Evolutionary conservation across 2,888 invertebrate genomes (phyloP), one percentile per base, ranked within the genome.

Genomic region (Meloe dianella): DNA sequence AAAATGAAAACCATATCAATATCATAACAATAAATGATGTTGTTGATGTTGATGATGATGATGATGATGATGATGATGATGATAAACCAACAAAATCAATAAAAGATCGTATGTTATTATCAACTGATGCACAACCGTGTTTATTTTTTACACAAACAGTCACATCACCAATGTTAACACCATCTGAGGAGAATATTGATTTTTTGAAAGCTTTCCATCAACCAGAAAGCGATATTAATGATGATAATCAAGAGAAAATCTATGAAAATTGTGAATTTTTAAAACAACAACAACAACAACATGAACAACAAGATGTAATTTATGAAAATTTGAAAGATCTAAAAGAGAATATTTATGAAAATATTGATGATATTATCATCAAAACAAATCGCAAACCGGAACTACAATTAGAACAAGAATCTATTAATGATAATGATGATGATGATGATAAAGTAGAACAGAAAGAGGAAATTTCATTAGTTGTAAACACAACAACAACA

Each of bases 121-220:
- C 81, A 14, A 81, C 82, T 2, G 84, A 84, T 64, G 82, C 81
- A 51, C 78, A 80, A 0, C 80, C 83, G 5, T 81, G 82, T 66
- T 69, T 84, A 30, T 76, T 84, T 8, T 84, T 84, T 68, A 84
- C 84, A 0, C 84, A 84, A 76, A 84, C 84, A 1, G 83, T 84
- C 20, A 84, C 84, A 17, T 83, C 83, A 0, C 84, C 84, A 5
- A 84, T 84, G 84, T 67, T 84, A 58, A 84, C 84, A 20, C 84
- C 84, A 9, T 82, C 82, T 22, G 84, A 84, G 67, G 84, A 84
- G 71, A 82, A 82, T 69, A 83, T 84, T 32, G 84, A 84, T 75
- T 84, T 84, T 73, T 74, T 84, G 60, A 83, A 84, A 74, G 84
- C 81, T 38, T 82, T 84, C 70, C 77, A 79, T 67, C 71, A 20